These are phyloP conservation scores for Meloidogyne exigua DNA, from an alignment of 1,140 invertebrate species.

Conservation along the genomic window DNA sequence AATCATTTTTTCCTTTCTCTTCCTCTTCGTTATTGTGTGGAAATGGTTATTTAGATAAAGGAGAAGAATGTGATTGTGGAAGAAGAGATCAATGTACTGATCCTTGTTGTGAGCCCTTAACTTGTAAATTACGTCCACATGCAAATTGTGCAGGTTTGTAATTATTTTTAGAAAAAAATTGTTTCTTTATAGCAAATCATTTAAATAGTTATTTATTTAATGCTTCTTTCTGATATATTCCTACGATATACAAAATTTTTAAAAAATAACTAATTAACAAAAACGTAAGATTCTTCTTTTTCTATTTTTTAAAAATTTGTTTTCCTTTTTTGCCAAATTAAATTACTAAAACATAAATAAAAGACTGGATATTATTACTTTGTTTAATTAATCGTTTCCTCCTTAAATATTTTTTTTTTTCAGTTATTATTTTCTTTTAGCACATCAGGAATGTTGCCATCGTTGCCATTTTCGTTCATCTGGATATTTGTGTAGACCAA, in stretches of 20 bases:
- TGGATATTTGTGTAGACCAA: constrained; percentile 52
- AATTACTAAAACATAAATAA: too few species aligned
- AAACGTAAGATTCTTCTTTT: background rate
- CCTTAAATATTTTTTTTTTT: too few species aligned
- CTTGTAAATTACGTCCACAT: constrained; percentile 59
- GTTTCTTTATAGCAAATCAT: too few species aligned
- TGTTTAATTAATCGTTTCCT: too few species aligned
- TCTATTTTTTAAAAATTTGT: too few species aligned
- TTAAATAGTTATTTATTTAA: too few species aligned
- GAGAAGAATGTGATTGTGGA: constrained; percentile 63
- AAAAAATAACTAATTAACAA: background rate
- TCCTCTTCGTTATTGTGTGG: constrained; percentile 58
- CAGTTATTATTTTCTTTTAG: constrained; percentile 23
- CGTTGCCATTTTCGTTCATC: constrained; percentile 51
- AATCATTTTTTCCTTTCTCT: constrained; percentile 57
- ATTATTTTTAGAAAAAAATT: background rate
- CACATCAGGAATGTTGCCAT: constrained; percentile 60
- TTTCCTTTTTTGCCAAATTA: background rate
- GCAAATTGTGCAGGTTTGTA: constrained; percentile 54
- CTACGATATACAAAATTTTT: too few species aligned
- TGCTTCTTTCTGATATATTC: too few species aligned
- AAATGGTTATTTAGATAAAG: constrained; percentile 59
- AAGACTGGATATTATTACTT: too few species aligned
- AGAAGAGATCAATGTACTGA: constrained; percentile 58
- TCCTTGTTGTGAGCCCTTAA: constrained; percentile 62